A percentile compares a stretch with the other conserved stretches of the same genome.
Conservation (phyloP, 2,797 vertebrate genomes). For the Pteropus rufus region DNA sequence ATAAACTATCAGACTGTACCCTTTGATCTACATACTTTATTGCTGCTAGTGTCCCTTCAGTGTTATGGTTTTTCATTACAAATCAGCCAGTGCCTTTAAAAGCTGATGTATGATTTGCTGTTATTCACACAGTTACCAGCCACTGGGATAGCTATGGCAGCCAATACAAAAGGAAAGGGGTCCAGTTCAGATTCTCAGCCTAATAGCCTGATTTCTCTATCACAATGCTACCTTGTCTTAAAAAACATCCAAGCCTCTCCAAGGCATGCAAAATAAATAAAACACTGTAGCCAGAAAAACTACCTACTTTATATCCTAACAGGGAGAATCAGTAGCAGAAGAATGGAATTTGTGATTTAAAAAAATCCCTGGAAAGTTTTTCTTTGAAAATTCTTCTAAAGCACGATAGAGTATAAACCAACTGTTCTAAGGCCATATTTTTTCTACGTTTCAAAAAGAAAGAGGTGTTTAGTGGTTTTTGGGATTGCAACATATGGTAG, state of each 20-base stretch:
- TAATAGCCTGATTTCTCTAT: background rate
- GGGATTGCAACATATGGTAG: slow-evolving; percentile 4
- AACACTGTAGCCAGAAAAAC: background rate
- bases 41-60: background rate
- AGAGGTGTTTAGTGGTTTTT: background rate
- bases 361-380: background rate
- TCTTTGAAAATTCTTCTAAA: background rate
- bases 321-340: background rate
- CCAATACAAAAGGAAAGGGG: background rate
- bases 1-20: background rate
- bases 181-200: background rate
- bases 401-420: background rate
- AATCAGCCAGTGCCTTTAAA: background rate
- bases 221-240: background rate
- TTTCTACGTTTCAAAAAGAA: background rate
- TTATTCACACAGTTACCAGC: background rate
- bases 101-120: background rate
- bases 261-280: background rate
- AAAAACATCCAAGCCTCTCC: background rate
- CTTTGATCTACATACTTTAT: background rate
- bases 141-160: background rate
- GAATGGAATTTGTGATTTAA: background rate
- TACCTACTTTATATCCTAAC: background rate
- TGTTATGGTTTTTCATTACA: background rate
- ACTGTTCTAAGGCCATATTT: background rate